Base-by-base conservation (phyloP, 2,888 invertebrate species). In the Chymomyza amoena region DNA sequence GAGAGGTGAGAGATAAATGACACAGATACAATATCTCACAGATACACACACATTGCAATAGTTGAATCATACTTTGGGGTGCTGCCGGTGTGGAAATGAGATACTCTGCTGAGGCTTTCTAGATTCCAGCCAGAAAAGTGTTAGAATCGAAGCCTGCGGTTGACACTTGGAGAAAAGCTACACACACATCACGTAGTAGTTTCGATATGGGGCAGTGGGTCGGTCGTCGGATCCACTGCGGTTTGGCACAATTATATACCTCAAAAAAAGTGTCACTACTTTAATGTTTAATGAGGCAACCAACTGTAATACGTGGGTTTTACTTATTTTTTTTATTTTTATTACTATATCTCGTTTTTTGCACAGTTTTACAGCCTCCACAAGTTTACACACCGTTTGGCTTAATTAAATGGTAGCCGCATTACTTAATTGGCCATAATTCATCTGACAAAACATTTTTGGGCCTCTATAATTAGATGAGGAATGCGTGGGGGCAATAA, bases 361-460 rank as follows among this genome's bases (percentile, higher is more conserved):
- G 32, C 32, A 13, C 39, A 45, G 39, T 45, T 63, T 10, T 18
- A 51, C 16, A 68, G 68, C 79, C 79, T 70, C 62, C 77, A 69
- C 63, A 6, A 10, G 39, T 45, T 45, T 45, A 54, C 64, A 61
- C 69, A 18, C 9, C 16, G 54, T 54, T 54, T 54, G 69, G 72
- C 72, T 87, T 73, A 79, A 85, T 84, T 85, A 80, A 81, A 78
- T 75, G 70, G 79, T 76, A 79, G 79, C 75, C 81, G 73, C 70
- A 76, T 86, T 82, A 77, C 67, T 83, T 86, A 88, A 88, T 87
- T 88, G 86, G 61, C 78, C 45, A 70, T 78, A 75, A 80, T 80
- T 76, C 72, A 69, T 71, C 65, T 57, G 25, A 69, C 32, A 59
- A 62, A 66, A 65, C 57, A 54, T 65, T 72, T 73, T 64, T 63